These are phyloP conservation scores for Clavelina lepadiformis DNA, from an alignment of 23 tunicate genomes.

Conservation along the genomic window DNA sequence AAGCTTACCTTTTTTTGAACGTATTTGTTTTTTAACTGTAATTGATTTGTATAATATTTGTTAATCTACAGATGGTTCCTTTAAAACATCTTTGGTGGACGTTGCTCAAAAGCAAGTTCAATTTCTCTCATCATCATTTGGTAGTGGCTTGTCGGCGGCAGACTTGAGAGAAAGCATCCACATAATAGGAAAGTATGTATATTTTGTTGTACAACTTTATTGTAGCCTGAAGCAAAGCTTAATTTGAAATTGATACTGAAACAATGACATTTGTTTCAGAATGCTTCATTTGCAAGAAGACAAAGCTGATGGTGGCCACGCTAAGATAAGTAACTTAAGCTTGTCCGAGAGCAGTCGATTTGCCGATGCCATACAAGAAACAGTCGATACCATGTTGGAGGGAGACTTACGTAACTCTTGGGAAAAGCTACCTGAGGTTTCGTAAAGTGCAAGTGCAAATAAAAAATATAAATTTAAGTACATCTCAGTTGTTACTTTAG, in stretches of 20 bases:
- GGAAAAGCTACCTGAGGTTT: slow-evolving; percentile 30
- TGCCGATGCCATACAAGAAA: slow-evolving; percentile 10
- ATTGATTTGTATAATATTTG: too few species aligned
- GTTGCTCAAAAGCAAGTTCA: slow-evolving; percentile 18
- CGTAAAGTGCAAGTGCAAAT: background rate
- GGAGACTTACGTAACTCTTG: slow-evolving; percentile 11
- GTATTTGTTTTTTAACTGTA: too few species aligned
- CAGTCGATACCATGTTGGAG: slow-evolving; percentile 35
- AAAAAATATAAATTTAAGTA: background rate
- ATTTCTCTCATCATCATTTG: slow-evolving; percentile 1
- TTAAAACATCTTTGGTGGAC: too few species aligned
- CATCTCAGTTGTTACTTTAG: background rate
- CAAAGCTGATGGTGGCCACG: too few species aligned
- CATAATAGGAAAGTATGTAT: background rate
- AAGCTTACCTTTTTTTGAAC: too few species aligned
- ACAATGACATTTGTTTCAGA: too few species aligned
- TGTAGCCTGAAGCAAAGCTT: too few species aligned
- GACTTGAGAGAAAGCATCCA: slow-evolving; percentile 4
- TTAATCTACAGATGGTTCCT: too few species aligned
- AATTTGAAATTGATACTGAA: too few species aligned
- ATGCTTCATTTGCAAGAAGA: too few species aligned
- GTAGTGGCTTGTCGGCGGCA: background rate
- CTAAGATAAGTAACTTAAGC: too few species aligned
- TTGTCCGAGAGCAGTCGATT: background rate
- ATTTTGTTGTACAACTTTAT: background rate